phyloP scores from a whole-genome alignment of 1,140 invertebrate genomes.

The Trichoplusia ni region DNA sequence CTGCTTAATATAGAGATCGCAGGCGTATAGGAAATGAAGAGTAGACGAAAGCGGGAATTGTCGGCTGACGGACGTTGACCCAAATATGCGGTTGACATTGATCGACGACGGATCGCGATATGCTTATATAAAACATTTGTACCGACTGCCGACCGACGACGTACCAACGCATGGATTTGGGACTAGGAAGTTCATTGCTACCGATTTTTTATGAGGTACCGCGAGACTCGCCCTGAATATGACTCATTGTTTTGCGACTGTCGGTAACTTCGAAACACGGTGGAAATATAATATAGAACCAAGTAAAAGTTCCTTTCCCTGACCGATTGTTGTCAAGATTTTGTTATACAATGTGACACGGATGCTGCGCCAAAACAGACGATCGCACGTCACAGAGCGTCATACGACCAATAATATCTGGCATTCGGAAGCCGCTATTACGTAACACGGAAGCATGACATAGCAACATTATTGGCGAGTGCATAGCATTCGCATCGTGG shows the following conservation, averaged over 20 bases:
- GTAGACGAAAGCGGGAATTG: slow-evolving; percentile 69
- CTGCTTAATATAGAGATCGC: slow-evolving; percentile 47
- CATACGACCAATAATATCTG: slow-evolving; percentile 55
- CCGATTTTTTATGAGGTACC: slow-evolving; percentile 61
- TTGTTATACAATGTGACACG: neutral
- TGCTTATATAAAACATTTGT: slow-evolving; percentile 70
- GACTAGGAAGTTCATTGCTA: slow-evolving; percentile 68
- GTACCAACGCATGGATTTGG: slow-evolving; percentile 57
- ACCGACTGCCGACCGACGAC: slow-evolving; percentile 35
- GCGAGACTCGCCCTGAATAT: slow-evolving; percentile 55
- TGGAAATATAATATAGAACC: slow-evolving; percentile 8
- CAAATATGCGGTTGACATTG: slow-evolving; percentile 80
- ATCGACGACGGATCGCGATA: slow-evolving; percentile 76
- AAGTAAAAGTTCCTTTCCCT: too few relatives aligned
- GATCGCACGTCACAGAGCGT: slow-evolving; percentile 34
- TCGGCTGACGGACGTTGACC: slow-evolving; percentile 75
- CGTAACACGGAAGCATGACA: slow-evolving; percentile 51
- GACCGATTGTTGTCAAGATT: neutral
- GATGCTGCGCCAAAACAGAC: neutral
- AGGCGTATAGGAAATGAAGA: slow-evolving; percentile 71
- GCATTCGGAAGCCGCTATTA: slow-evolving; percentile 54
- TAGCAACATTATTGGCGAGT: slow-evolving; percentile 61
- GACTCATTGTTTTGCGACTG: slow-evolving; percentile 51
- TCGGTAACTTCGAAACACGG: neutral
- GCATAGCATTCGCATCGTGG: slow-evolving; percentile 66